phyloP scores from a whole-genome alignment of 37 sponge, comb jelly and placozoan species.

The Ianthella basta region DNA sequence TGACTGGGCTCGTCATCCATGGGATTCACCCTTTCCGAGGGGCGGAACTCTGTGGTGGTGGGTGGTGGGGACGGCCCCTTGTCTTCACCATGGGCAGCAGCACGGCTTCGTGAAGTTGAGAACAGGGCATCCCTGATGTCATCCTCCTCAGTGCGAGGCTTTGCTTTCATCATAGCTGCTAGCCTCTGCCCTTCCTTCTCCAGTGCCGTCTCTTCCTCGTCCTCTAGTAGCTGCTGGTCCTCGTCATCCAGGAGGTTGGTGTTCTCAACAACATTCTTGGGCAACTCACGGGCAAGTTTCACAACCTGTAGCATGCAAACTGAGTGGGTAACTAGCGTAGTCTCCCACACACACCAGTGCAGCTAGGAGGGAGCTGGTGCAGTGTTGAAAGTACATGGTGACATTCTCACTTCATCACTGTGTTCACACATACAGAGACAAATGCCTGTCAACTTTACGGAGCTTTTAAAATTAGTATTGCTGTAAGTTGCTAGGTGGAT shows the following conservation, averaged over 20 bases:
- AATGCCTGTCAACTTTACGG: too few relatives aligned
- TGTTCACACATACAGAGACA: too few relatives aligned
- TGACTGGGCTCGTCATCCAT: too few relatives aligned
- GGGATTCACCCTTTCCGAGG: too few relatives aligned
- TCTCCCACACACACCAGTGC: too few relatives aligned
- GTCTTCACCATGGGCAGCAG: neutral
- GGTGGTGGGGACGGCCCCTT: too few relatives aligned
- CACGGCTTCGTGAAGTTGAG: neutral
- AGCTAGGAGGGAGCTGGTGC: too few relatives aligned
- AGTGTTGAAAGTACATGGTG: too few relatives aligned
- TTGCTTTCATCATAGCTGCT: neutral
- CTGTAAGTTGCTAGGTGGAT: too few relatives aligned
- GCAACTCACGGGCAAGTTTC: conserved; percentile 60
- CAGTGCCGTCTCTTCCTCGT: neutral
- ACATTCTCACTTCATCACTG: too few relatives aligned
- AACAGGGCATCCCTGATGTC: conserved; percentile 56
- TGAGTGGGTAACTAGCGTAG: neutral
- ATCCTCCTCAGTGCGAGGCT: neutral
- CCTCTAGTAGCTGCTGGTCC: conserved; percentile 11
- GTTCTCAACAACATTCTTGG: neutral
- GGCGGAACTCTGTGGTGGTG: too few relatives aligned
- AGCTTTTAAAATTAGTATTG: too few relatives aligned
- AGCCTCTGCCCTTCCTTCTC: neutral
- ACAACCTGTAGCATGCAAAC: conserved; percentile 42
- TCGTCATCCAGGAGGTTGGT: conserved; percentile 27